Conservation (phyloP, 2,888 invertebrate species). For the Ceramica pisi region DNA sequence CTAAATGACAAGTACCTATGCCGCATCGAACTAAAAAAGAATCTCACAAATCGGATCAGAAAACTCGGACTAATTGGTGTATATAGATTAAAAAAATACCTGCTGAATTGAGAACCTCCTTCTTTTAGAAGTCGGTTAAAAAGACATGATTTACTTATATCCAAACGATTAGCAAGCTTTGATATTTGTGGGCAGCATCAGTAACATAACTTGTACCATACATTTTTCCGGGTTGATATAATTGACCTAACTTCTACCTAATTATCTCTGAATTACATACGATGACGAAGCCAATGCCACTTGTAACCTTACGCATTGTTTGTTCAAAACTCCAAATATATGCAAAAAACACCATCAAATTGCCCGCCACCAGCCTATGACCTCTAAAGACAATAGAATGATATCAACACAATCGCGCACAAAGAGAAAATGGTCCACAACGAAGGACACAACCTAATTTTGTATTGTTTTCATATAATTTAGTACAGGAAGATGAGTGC, state of each 20-base stretch:
- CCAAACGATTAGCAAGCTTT: no score
- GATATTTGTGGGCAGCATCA: no score
- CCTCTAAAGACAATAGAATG: constrained; percentile 64
- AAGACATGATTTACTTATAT: no score
- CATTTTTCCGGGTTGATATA: constrained; percentile 1
- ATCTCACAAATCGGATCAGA: no score
- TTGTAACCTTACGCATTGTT: constrained; percentile 35
- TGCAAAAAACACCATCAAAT: constrained; percentile 55
- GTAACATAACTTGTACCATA: no score
- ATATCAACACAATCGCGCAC: constrained; percentile 55
- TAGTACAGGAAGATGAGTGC: constrained; percentile 55
- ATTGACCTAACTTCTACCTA: not conserved
- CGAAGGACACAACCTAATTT: constrained; percentile 65
- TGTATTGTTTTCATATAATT: constrained; percentile 63
- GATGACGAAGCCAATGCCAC: not conserved
- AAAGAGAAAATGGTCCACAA: constrained; percentile 58
- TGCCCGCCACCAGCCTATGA: constrained; percentile 44
- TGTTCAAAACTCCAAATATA: constrained; percentile 25
- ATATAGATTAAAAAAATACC: no score
- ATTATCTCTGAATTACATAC: not conserved
- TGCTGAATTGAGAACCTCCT: no score
- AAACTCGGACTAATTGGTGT: no score
- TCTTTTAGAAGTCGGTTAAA: no score
- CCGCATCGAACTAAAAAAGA: no score
- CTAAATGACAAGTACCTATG: no score